These are phyloP conservation scores for Cyclura pinguis DNA, from an alignment of 2,797 vertebrate genomes.

Conservation along the genomic window DNA sequence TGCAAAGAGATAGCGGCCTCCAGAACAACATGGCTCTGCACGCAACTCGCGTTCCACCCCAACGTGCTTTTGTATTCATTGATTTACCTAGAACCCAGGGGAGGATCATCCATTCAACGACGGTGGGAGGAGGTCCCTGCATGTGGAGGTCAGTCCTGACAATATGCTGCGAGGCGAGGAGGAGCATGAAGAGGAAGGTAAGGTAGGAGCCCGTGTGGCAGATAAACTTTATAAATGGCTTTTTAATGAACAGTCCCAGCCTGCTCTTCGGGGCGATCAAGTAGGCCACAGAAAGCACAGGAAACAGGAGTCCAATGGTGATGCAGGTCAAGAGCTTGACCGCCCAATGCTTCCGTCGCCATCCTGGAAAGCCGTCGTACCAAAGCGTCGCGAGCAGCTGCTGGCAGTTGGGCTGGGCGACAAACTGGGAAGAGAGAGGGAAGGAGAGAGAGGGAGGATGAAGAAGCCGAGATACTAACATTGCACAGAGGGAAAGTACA, in stretches of 20 bases:
- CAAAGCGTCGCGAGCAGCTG: conserved; percentile 95
- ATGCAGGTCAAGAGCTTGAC: conserved; percentile 96
- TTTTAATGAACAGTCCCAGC: conserved; percentile 96
- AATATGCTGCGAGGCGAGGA: conserved; percentile 97
- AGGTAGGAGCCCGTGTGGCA: conserved; percentile 98
- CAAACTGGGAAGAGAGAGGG: conserved; percentile 84
- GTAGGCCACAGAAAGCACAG: conserved; percentile 92
- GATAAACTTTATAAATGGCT: conserved; percentile 99
- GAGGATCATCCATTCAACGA: conserved; percentile 98
- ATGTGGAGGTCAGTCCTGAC: conserved; percentile 96
- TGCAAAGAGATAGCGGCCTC: not conserved
- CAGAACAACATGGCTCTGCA: not conserved
- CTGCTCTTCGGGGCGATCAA: conserved; percentile 94
- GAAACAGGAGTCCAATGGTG: conserved; percentile 96
- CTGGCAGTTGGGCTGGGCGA: conserved; percentile 98
- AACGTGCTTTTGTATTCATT: not conserved
- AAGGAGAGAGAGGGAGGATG: conserved; percentile 28
- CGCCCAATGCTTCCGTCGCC: conserved; percentile 96
- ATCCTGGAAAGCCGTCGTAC: conserved; percentile 97
- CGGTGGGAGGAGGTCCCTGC: conserved; percentile 95
- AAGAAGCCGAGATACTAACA: not conserved
- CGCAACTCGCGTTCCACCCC: not conserved
- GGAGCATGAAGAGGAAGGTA: conserved; percentile 97
- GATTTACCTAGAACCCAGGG: conserved; percentile 93
- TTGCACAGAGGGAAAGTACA: not conserved